Base-by-base conservation (phyloP, 2,113 vertebrate genomes). In the Sylvilagus bachmani region DNA sequence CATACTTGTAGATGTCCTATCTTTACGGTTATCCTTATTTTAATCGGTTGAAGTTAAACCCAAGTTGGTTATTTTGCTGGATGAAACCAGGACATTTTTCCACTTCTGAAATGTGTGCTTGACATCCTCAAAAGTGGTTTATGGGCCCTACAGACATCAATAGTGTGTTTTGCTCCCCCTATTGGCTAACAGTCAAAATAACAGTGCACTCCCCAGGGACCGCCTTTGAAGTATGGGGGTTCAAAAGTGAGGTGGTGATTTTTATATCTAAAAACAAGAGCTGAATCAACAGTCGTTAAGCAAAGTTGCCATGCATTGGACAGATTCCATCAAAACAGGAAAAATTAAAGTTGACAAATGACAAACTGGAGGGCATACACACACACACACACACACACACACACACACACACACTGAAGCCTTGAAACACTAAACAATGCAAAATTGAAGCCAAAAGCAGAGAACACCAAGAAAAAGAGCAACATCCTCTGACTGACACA, bases 91-190 rank as follows among this genome's bases (percentile, higher is more conserved):
- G 90, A 67, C 31, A 38, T 51, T 89, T 58, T 67, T 69, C 70
- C 75, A 58, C 67, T 90, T 93, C 31, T 87, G 33, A 97, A 74
- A 90, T 44, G 27, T 25, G 91, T 27, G 51, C 64, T 61, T 69
- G 66, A 86, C 33, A 61, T 55, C 6, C 73, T 81, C 44, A 85
- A 78, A 94, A 90, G 16, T 66, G 38, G 51, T 77, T 85, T 71
- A 64, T 49, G 51, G 55, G 49, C 49, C 90, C 51, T 61, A 61
- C 0, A 69, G 64, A 84, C 70, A 89, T 86, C 80, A 19, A 86
- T 6, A 97, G 90, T 86, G 94, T 96, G 80, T 27, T 95, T 95
- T 97, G 96, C 97, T 98, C 98, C 98, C 98, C 97, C 98, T 98
- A 91, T 97, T 98, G 98, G 98, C 86, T 94, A 96, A 93, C 80